Conservation (phyloP, 2,113 vertebrate genomes). For the Benitochromis conjunctus region DNA sequence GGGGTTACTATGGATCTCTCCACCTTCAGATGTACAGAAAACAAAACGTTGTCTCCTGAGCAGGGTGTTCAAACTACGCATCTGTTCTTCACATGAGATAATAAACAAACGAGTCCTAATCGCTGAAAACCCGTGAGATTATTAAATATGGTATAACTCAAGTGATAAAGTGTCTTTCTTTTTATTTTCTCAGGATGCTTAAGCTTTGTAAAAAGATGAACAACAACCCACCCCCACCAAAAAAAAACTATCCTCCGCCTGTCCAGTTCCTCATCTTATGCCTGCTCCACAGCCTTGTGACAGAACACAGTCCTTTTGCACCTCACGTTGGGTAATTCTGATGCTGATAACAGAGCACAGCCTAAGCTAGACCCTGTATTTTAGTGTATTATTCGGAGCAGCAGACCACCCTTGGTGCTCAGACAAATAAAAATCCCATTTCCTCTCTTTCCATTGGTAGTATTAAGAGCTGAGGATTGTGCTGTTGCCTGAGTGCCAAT, state of each 20-base stretch:
- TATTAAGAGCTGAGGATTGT: conserved; percentile 33
- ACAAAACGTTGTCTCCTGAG: conserved; percentile 29
- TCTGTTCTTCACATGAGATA: conserved; percentile 28
- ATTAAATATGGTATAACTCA: conserved; percentile 14
- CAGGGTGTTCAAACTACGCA: conserved; percentile 24
- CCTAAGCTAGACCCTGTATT: background rate
- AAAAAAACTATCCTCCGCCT: background rate
- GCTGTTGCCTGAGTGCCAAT: conserved; percentile 34
- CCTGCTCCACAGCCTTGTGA: background rate
- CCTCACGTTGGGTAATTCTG: background rate
- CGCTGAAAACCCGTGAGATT: conserved; percentile 10
- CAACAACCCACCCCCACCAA: background rate
- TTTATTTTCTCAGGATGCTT: background rate
- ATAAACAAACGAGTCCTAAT: conserved; percentile 29
- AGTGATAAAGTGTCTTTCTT: background rate
- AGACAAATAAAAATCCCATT: conserved; percentile 62
- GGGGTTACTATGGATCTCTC: conserved; percentile 9
- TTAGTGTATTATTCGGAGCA: conserved; percentile 28
- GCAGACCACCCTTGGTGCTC: conserved; percentile 24
- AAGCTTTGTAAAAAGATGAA: background rate
- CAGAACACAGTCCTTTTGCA: background rate
- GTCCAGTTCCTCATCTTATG: background rate
- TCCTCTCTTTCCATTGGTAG: conserved; percentile 39
- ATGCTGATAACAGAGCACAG: background rate
- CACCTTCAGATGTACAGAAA: conserved; percentile 46